These are phyloP conservation scores for Ciconia maguari DNA, from an alignment of 2,113 vertebrate species.

Conservation along the genomic window DNA sequence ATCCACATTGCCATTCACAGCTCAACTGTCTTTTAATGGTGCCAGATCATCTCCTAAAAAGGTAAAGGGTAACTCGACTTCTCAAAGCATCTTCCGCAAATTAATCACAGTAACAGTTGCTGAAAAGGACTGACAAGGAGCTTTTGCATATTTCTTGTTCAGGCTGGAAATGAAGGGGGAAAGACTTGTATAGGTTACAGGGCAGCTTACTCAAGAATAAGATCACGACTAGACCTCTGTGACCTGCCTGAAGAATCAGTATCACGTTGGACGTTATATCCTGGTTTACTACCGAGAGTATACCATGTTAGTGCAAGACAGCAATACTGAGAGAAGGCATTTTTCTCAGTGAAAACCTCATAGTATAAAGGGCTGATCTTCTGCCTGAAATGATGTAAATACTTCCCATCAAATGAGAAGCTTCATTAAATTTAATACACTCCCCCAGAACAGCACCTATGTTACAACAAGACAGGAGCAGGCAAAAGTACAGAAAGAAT, in stretches of 20 bases:
- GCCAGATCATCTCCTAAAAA: background rate
- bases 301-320: background rate
- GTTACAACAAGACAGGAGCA: background rate
- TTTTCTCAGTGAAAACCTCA: background rate
- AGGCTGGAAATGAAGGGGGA: background rate
- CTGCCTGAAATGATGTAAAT: background rate
- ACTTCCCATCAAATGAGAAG: background rate
- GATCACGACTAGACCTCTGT: background rate
- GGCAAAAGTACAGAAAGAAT: background rate
- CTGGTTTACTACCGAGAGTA: background rate
- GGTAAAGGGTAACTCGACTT: background rate
- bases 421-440: background rate
- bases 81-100: background rate
- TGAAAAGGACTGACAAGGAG: background rate
- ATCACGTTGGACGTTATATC: fast-evolving
- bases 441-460: background rate
- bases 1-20: background rate
- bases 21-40: background rate
- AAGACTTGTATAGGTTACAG: background rate
- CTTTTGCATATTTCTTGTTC: background rate
- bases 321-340: background rate
- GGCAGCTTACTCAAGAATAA: background rate
- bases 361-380: background rate
- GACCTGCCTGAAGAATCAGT: background rate
- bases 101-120: background rate